Conservation (phyloP, 2,888 invertebrate species). For the Hartigia nigra region DNA sequence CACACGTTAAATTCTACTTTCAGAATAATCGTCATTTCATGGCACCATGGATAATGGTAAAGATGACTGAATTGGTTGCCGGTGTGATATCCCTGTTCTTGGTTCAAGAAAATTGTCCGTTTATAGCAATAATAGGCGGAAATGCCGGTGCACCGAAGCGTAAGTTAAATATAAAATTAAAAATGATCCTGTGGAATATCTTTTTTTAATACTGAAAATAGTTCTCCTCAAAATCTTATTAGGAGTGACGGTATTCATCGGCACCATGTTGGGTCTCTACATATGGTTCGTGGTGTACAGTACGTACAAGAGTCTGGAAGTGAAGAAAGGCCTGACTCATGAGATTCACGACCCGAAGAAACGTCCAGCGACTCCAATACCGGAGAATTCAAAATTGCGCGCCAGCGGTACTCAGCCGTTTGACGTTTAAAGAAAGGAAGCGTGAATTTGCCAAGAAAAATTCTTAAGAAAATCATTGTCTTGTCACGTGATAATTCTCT, state of each 20-base stretch:
- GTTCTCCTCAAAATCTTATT: background rate
- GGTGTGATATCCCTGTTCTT: conserved; percentile 61
- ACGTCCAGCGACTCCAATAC: conserved; percentile 9
- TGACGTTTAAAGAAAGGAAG: conserved; percentile 38
- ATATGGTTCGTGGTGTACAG: conserved; percentile 65
- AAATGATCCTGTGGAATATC: background rate
- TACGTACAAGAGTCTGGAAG: conserved; percentile 61
- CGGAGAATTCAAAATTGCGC: conserved; percentile 21
- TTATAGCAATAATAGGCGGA: conserved; percentile 54
- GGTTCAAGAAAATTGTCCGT: conserved; percentile 55
- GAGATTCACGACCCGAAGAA: conserved; percentile 51
- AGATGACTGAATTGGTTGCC: conserved; percentile 59
- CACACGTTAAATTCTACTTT: background rate
- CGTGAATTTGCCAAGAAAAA: background rate
- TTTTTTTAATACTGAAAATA: background rate
- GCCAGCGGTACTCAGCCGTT: conserved; percentile 30
- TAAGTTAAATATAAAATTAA: conserved; percentile 31
- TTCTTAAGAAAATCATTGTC: background rate
- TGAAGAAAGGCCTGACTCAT: conserved; percentile 58
- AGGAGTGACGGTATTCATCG: conserved; percentile 26
- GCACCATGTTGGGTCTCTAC: conserved; percentile 55
- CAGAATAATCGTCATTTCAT: conserved; percentile 64
- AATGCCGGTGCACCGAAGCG: conserved; percentile 53
- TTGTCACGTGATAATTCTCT: background rate
- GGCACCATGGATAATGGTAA: conserved; percentile 65